Evolutionary conservation across 2,888 invertebrate species (phyloP), one percentile per base, ranked within the genome.

Genomic region (Drosophila mimetica): DNA sequence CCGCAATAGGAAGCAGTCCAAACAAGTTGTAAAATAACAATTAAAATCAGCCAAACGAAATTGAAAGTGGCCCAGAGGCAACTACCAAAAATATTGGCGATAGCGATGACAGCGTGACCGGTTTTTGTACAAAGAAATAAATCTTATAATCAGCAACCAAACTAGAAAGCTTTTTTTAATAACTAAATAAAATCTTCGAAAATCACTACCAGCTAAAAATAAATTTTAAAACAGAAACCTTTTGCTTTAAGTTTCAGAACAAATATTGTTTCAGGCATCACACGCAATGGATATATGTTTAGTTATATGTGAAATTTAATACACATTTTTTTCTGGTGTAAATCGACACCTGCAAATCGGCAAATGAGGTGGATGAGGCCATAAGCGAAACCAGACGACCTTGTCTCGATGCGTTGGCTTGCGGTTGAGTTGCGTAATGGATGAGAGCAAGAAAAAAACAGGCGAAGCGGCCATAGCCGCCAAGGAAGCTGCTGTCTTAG

Each of bases 21-120:
- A 80, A 78, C 85, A 75, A 86, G 79, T 81, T 81, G 82, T 75
- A 86, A 86, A 84, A 81, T 71, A 73, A 76, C 86, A 79, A 85
- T 82, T 76, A 82, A 85, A 82, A 70, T 76, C 74, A 76, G 79
- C 46, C 70, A 82, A 86, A 73, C 44, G 77, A 82, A 85, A 82
- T 82, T 79, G 83, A 82, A 87, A 87, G 82, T 79, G 75, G 66
- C 71, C 69, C 57, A 18, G 25, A 57, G 74, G 67, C 58, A 51
- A 51, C 71, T 63, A 59, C 48, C 50, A 36, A 66, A 60, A 44
- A 13, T 60, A 71, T 61, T 34, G 54, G 53, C 25, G 34, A 32
- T 58, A 37, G 69, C 28, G 63, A 51, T 46, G 63, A 14, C 18
- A n/a, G 51, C 63, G 42, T 50, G 63, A 65, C 66, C 51, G 66